Evolutionary conservation across 2,113 vertebrate species (phyloP).

Genomic region (Hoplias malabaricus): DNA sequence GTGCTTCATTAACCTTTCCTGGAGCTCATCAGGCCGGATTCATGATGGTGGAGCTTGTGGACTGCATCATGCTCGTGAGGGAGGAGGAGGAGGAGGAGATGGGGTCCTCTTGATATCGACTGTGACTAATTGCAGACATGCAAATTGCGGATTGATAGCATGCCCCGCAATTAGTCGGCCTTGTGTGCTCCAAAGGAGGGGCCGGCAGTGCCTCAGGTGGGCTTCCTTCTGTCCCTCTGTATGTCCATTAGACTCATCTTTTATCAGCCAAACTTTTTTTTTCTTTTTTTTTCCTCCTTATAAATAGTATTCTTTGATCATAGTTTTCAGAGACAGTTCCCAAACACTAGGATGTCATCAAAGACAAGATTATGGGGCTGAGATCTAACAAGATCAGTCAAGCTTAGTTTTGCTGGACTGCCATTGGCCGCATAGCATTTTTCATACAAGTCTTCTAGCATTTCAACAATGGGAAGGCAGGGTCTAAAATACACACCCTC

Average conservation of each 20-base stretch:
- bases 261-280: background rate
- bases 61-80: constrained; percentile 2
- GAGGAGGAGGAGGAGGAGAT: constrained; percentile 18
- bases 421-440: too few relatives aligned
- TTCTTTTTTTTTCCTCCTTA: too few relatives aligned
- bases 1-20: constrained; percentile 57
- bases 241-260: background rate
- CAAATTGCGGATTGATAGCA: constrained; percentile 44
- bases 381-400: too few relatives aligned
- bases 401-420: too few relatives aligned
- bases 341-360: too few relatives aligned
- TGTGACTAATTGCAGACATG: constrained; percentile 43
- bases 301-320: too few relatives aligned
- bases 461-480: too few relatives aligned
- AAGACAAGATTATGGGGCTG: too few relatives aligned
- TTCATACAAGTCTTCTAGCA: too few relatives aligned
- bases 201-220: constrained; percentile 21
- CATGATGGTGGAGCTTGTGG: constrained; percentile 25
- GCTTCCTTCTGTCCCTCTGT: background rate
- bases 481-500: too few relatives aligned
- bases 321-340: too few relatives aligned
- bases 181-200: background rate
- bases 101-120: constrained; percentile 36
- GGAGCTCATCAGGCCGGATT: constrained; percentile 52
- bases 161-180: constrained; percentile 35